phyloP scores from a whole-genome alignment of 2,113 vertebrate species.

The Cephalopholis sonnerati region DNA sequence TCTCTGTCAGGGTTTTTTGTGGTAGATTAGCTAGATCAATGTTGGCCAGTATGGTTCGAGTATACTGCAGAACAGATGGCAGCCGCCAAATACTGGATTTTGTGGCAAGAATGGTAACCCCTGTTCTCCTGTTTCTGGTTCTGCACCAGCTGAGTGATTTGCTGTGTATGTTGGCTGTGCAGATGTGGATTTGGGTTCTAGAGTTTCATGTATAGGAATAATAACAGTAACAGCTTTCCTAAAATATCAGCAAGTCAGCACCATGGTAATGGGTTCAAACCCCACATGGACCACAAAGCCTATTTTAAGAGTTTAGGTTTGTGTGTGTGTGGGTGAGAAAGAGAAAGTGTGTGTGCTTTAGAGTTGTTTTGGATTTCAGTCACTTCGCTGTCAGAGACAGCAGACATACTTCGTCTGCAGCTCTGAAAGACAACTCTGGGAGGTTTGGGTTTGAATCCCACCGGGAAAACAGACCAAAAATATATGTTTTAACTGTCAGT shows the following conservation, averaged over 20 bases:
- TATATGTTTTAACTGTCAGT: conserved; percentile 49
- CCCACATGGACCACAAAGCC: conserved; percentile 41
- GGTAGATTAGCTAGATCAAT: neutral
- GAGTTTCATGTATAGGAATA: conserved; percentile 13
- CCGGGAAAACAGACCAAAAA: conserved; percentile 42
- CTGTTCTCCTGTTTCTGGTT: neutral
- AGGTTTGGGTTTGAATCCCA: conserved; percentile 54
- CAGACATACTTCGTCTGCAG: conserved; percentile 13
- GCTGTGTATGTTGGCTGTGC: neutral
- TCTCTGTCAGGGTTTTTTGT: neutral
- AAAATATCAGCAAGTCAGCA: conserved; percentile 46
- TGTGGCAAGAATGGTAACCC: neutral
- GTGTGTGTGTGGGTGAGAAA: neutral
- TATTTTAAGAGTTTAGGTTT: conserved; percentile 42
- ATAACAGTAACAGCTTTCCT: conserved; percentile 38
- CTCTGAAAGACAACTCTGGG: conserved; percentile 45
- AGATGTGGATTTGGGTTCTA: conserved; percentile 12
- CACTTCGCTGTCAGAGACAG: conserved; percentile 37
- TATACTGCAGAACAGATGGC: conserved; percentile 10
- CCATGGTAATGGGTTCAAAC: conserved; percentile 40
- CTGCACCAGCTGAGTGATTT: neutral
- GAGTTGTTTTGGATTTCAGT: conserved; percentile 42
- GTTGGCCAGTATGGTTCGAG: neutral
- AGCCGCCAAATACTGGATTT: neutral
- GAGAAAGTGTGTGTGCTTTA: neutral